Evolutionary conservation across 1,140 invertebrate genomes (phyloP).

Genomic region (Pachyrhynchus sulphureomaculatus): DNA sequence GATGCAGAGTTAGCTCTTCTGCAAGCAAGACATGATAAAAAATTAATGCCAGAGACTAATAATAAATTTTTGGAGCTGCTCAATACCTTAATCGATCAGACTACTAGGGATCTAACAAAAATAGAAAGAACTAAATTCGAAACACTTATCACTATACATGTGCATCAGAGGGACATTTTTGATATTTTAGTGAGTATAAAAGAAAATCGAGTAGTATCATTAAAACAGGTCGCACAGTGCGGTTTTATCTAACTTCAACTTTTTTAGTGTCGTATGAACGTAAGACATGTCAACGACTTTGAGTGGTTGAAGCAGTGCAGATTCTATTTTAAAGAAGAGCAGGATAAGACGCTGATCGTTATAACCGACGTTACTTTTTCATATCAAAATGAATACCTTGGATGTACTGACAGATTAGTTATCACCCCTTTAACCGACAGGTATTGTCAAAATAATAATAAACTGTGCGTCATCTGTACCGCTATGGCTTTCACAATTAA

Average conservation of each 20-base stretch:
- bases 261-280: constrained; percentile 82
- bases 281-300: constrained; percentile 87
- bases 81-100: constrained; percentile 94
- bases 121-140: constrained; percentile 95
- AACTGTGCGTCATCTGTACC: too few relatives aligned
- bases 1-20: constrained; percentile 87
- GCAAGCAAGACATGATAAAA: constrained; percentile 88
- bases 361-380: constrained; percentile 94
- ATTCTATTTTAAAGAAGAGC: constrained; percentile 95
- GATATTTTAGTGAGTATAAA: constrained; percentile 81
- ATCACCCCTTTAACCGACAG: constrained; percentile 95
- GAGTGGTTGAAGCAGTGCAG: constrained; percentile 96
- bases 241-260: too few relatives aligned
- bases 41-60: constrained; percentile 95
- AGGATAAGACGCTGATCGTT: constrained; percentile 87
- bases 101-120: constrained; percentile 86
- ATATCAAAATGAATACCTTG: constrained; percentile 97
- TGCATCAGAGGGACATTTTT: constrained; percentile 96
- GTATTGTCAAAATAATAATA: constrained; percentile 52
- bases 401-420: constrained; percentile 92
- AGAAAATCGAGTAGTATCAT: too few relatives aligned
- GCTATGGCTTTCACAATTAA: not conserved
- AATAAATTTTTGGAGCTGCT: constrained; percentile 90
- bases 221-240: too few relatives aligned
- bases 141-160: constrained; percentile 95